phyloP scores from a whole-genome alignment of 2,113 vertebrate species.

The Fregata magnificens region DNA sequence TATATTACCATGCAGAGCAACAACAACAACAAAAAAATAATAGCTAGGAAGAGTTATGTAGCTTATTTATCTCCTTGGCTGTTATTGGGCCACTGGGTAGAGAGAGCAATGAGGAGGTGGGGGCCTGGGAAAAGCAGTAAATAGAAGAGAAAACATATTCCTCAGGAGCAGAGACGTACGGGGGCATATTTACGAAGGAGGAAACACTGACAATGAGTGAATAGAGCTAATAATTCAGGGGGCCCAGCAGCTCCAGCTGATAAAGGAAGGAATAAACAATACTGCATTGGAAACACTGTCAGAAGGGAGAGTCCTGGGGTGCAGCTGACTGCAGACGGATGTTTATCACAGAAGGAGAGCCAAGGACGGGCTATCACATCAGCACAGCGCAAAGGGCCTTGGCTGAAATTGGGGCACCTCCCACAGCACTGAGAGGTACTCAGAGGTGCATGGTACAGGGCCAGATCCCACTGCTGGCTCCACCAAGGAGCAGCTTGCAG shows the following conservation, averaged over 20 bases:
- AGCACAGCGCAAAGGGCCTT: neutral
- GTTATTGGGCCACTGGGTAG: slow-evolving; percentile 64
- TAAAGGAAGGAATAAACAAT: slow-evolving; percentile 64
- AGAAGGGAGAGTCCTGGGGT: neutral
- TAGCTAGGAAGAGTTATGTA: slow-evolving; percentile 72
- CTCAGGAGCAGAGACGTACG: slow-evolving; percentile 58
- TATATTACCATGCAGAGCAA: slow-evolving; percentile 63
- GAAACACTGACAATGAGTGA: slow-evolving; percentile 60
- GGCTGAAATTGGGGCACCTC: neutral
- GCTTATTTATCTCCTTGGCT: slow-evolving; percentile 78
- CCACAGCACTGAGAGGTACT: neutral
- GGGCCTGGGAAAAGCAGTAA: slow-evolving; percentile 60
- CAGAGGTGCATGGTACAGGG: neutral
- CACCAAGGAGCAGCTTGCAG: neutral
- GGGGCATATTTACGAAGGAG: slow-evolving; percentile 64
- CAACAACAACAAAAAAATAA: slow-evolving; percentile 61
- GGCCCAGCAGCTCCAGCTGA: slow-evolving; percentile 31
- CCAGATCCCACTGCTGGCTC: neutral
- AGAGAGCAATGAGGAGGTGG: slow-evolving; percentile 18
- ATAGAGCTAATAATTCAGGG: slow-evolving; percentile 70
- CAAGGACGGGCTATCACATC: neutral
- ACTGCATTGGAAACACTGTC: neutral
- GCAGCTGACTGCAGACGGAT: neutral
- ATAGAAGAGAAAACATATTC: slow-evolving; percentile 68
- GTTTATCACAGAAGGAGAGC: neutral